Evolutionary conservation across 2,888 invertebrate species (phyloP).

Genomic region (Cecidostiba fungosa): DNA sequence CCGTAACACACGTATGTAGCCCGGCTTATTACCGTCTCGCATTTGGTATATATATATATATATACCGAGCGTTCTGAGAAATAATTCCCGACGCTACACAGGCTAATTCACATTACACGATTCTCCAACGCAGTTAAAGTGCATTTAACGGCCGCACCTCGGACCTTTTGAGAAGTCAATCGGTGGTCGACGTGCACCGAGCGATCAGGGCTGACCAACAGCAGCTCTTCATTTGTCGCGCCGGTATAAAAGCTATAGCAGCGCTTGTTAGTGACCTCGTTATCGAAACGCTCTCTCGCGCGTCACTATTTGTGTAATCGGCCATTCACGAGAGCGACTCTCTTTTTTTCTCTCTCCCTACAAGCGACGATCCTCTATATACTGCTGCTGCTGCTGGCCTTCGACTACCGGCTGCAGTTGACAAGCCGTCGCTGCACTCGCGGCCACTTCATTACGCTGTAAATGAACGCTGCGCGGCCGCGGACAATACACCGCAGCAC

Average conservation of each 20-base stretch:
- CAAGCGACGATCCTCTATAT: not conserved
- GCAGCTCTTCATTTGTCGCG: not conserved
- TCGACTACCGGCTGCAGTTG: slow-evolving; percentile 25
- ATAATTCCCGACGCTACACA: no score
- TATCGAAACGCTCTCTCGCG: slow-evolving; percentile 14
- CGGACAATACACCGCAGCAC: slow-evolving; percentile 7
- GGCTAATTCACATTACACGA: no score
- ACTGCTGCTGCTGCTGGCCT: not conserved
- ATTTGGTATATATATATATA: not conserved
- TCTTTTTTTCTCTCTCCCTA: not conserved
- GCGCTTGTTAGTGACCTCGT: slow-evolving; percentile 38
- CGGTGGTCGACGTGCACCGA: no score
- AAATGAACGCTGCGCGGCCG: slow-evolving; percentile 41
- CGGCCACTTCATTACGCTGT: slow-evolving; percentile 34
- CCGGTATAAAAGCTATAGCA: not conserved
- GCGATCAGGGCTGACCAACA: slow-evolving; percentile 8
- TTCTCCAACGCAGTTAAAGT: no score
- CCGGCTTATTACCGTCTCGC: slow-evolving; percentile 5
- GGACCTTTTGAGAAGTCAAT: no score
- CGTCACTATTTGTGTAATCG: slow-evolving; percentile 41
- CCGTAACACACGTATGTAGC: not conserved
- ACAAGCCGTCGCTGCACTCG: slow-evolving; percentile 10
- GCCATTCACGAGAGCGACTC: not conserved
- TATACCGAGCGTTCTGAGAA: no score
- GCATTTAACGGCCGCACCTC: no score